Percentiles rank a stretch among this genome's conserved stretches.
Evolutionary conservation across 2,113 vertebrate genomes (phyloP).

Genomic region (Hydrochoerus hydrochaeris): DNA sequence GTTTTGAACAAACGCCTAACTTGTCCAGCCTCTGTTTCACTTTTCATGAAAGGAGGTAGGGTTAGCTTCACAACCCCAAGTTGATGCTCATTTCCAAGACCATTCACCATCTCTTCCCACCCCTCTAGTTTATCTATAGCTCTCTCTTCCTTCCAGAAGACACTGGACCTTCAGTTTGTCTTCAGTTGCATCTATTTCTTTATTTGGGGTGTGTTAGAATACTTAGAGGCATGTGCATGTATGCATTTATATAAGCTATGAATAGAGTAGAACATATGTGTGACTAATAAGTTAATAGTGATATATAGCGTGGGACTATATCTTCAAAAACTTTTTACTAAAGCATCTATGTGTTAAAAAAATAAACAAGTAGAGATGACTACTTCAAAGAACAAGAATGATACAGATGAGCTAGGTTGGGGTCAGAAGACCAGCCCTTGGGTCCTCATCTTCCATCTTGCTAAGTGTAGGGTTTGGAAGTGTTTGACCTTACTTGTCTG

Average conservation of each 20-base stretch:
- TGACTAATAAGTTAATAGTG: not conserved
- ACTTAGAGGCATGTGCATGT: not conserved
- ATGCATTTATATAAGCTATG: not conserved
- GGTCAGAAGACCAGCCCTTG: not conserved
- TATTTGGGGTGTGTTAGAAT: not conserved
- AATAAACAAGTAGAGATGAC: not conserved
- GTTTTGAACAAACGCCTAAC: not conserved
- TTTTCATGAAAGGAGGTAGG: not conserved
- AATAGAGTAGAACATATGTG: not conserved
- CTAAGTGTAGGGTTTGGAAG: rapidly evolving
- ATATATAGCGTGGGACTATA: not conserved
- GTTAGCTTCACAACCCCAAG: not conserved
- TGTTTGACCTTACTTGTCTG: not conserved
- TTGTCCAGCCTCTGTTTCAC: not conserved
- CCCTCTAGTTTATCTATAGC: not conserved
- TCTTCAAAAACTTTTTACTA: not conserved
- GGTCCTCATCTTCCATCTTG: not conserved
- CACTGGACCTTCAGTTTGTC: not conserved
- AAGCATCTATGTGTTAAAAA: not conserved
- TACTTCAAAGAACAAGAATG: not conserved
- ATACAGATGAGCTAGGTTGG: not conserved
- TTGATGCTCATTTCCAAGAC: not conserved
- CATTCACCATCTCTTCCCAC: rapidly evolving
- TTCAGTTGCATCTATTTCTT: not conserved
- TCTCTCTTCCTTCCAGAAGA: not conserved